Evolutionary conservation across 2,797 vertebrate species (phyloP), one percentile per base, ranked within the genome.

Genomic region (Chloroceryle inda): DNA sequence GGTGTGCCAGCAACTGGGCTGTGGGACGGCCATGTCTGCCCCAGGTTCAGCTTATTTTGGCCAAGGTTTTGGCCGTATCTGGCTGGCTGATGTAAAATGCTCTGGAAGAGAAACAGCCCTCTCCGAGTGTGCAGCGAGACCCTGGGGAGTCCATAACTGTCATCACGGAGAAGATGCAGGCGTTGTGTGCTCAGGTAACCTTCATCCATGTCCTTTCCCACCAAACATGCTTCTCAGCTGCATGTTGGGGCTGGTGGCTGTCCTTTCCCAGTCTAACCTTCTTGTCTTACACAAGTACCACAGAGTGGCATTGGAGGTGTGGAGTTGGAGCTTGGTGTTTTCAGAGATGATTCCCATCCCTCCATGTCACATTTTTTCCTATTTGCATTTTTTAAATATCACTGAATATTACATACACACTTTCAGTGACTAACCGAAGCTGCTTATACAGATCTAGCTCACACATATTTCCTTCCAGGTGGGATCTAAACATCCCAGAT

Each of bases 41-140:
- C 88, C 88, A 11, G 73, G 88, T 31, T 84, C 88, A 33, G 80
- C 87, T 64, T 77, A 83, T 64, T 89, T 89, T 38, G 88, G 88
- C 17, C 38, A 67, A 53, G 80, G 88, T 13, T 78, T 47, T 47
- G 80, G 88, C 33, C 67, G 38, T 20, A 73, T 90, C 59, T 90
- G 88, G 88, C 29, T 85, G 59, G 88, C 78, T n/a, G 88, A 85
- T 35, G 53, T 85, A 40, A 74, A 42, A 29, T 79, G 74, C 55
- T 68, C 53, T 0, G 22, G 90, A 13, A 27, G 3, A 26, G 92
- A 93, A 69, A 10, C 42, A 16, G 8, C 33, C 7, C 85, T 94
- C 35, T 78, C 71, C 0, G 16, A 89, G 7, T 94, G 90, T 18
- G 20, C 1, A 1, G 58, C 45, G 1, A 58, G 45, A 42, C 62